Base-by-base conservation (phyloP, 2,113 vertebrate genomes). In the Chlamydotis undulata region DNA sequence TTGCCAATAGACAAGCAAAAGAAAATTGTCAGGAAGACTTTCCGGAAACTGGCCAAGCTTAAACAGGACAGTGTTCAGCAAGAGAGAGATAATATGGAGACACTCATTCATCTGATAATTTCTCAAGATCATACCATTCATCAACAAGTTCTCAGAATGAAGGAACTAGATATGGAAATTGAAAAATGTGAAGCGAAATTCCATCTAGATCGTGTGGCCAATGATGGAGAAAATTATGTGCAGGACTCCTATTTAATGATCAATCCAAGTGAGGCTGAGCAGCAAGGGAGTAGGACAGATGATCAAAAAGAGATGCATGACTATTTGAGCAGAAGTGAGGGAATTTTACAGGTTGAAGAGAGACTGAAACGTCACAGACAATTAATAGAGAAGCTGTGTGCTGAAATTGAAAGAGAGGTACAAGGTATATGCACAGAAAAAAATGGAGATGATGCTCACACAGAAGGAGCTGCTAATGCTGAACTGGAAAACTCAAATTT, bases 91-190 rank as follows among this genome's bases (percentile, higher is more conserved):
- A 99, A 98, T 64, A 98, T 99, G 55, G 98, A 99, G 78, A 98
- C 98, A 6, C 97, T 99, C 95, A 98, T 99, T 77, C 98, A 99
- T 89, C 97, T 99, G 37, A 99, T 99, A 19, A 98, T 99, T 84
- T 98, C 99, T 92, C 99, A 99, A 97, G 99, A 99, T 81, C 99
- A 98, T 60, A 98, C 98, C 12, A 99, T 99, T 96, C 98, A 98
- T 87, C 99, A 99, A 37, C 99, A 99, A 95, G 98, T 99, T 56
- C 97, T 98, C 55, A 97, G 97, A 75, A 99, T 99, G 98, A 98
- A 98, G 94, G 98, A 99, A 53, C 92, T 99, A 64, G 99, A 99
- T 90, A 79, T 97, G 67, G 98, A 99, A 94, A 99, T 99, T 7
- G 98, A 99, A 89, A 94, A 91, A 83, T 97, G 98, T 77, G 98